Percentiles rank a stretch among this genome's conserved stretches.
These are phyloP conservation scores for Habroteleia sp. DNA, from an alignment of 2,888 invertebrate species.

Conservation along the genomic window DNA sequence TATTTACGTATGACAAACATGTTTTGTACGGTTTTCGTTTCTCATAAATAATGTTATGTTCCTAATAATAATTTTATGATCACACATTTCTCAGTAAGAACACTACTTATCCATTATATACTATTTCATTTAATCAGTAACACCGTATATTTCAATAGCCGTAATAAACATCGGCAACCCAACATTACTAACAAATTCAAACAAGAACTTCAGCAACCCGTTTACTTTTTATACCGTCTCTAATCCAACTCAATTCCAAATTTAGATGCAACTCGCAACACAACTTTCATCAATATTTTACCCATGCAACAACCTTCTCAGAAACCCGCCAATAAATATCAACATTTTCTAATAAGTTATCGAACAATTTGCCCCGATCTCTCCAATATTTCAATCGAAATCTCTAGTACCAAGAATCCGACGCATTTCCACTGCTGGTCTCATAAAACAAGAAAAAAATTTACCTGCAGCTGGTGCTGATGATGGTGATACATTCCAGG, in stretches of 20 bases:
- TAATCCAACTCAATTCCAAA: constrained; percentile 7
- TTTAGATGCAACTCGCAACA: constrained; percentile 24
- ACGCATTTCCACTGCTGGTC: background rate
- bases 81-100: too few relatives aligned
- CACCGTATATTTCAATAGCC: background rate
- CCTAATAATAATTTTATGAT: too few relatives aligned
- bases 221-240: constrained; percentile 7
- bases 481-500: constrained; percentile 80
- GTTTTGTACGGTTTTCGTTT: too few relatives aligned
- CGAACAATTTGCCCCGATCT: constrained; percentile 5
- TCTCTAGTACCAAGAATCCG: background rate
- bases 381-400: constrained; percentile 14
- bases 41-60: too few relatives aligned
- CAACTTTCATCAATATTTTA: constrained; percentile 22
- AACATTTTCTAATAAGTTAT: background rate
- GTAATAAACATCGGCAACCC: constrained; percentile 4
- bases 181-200: constrained; percentile 15
- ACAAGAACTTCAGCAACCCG: constrained; percentile 21
- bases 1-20: too few relatives aligned
- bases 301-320: constrained; percentile 11
- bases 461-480: constrained; percentile 79
- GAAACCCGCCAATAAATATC: constrained; percentile 25
- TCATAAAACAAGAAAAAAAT: constrained; percentile 6
- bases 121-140: constrained; percentile 5
- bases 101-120: constrained; percentile 10